Base-by-base conservation (phyloP, 2,113 vertebrate genomes). In the Smithornis capensis region DNA sequence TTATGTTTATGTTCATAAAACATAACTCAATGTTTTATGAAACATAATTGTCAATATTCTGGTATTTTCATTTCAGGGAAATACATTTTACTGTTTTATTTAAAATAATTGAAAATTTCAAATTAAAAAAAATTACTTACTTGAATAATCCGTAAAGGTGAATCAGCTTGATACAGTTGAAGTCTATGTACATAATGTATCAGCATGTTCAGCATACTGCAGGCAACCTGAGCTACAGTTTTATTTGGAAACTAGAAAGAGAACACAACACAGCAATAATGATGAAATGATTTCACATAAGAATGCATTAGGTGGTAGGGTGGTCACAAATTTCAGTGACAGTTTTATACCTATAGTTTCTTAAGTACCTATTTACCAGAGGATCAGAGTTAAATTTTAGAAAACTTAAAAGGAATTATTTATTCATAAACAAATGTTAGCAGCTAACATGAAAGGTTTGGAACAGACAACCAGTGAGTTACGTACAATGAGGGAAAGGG, bases 141-240 rank as follows among this genome's bases (percentile, higher is more conserved):
- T 97, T 99, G 99, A 57, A 99, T 99, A 47, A 99, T 99, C 97
- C 99, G 99, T 97, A 99, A 98, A 74, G 99, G 99, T 62, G 98
- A 99, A 96, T 99, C 98, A 37, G 98, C 97, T 19, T 99, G 99
- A 95, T 99, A 99, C 60, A 97, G 97, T 91, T 99, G 99, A 96
- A 99, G 98, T 92, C 99, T 98, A 40, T 99, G 98, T 60, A 99
- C 98, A 42, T 99, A 99, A 97, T 99, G 99, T 97, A 99, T 98
- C 84, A 99, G 98, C 94, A 99, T 98, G 94, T 98, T 99, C 95
- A 99, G 98, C 98, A 99, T 98, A 96, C 99, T 99, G 35, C 99
- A 99, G 16, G 99, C 99, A 88, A 99, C 99, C 57, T 99, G 98
- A 9, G 99, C 99, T 27, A 99, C 99, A 11, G 97, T 98, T 98